phyloP scores from a whole-genome alignment of 2,888 invertebrate species.

The Colletes collaris region DNA sequence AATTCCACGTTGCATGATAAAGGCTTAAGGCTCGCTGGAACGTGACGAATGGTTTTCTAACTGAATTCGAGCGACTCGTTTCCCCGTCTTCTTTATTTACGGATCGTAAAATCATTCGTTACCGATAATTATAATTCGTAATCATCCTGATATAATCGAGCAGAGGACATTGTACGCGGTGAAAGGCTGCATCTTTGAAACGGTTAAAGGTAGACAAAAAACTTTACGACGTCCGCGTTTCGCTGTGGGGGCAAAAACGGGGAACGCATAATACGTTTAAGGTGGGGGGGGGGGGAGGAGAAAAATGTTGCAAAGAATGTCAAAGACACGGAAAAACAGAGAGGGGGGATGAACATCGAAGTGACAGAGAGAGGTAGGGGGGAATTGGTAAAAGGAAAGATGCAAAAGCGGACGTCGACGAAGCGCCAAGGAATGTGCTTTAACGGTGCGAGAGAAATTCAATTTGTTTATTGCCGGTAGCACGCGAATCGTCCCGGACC shows the following conservation, averaged over 20 bases:
- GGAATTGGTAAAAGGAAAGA: conserved; percentile 9
- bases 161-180: no score
- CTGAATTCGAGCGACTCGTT: not conserved
- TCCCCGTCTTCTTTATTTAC: no score
- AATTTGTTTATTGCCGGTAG: conserved; percentile 48
- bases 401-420: not conserved
- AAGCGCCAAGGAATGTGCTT: conserved; percentile 23
- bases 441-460: conserved; percentile 55
- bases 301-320: not conserved
- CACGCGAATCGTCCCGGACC: conserved; percentile 39
- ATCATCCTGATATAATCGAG: no score
- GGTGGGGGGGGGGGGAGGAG: no score
- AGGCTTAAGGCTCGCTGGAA: no score
- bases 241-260: no score
- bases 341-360: not conserved
- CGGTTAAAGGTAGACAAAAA: no score
- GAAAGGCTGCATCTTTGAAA: no score
- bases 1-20: not conserved
- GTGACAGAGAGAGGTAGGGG: not conserved
- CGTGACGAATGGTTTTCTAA: not conserved
- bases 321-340: conserved; percentile 3
- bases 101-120: no score
- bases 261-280: no score
- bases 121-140: no score
- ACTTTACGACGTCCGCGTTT: no score